Percentiles rank a stretch among this genome's conserved stretches.
phyloP scores from a whole-genome alignment of 2,888 invertebrate species.

The Phanerotoma sp. region DNA sequence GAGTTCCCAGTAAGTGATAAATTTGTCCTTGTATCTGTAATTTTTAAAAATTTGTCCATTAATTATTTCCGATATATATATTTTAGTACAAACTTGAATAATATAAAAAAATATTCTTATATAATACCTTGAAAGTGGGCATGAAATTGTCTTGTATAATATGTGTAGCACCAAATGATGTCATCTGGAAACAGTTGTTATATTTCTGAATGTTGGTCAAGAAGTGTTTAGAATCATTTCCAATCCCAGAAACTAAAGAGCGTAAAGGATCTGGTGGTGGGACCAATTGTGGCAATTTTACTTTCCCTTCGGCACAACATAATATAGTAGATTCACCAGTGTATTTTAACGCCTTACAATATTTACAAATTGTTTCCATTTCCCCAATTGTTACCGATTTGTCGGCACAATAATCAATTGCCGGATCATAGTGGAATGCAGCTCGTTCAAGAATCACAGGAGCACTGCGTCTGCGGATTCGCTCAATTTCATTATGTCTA shows the following conservation, averaged over 20 bases:
- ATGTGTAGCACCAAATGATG: slow-evolving; percentile 28
- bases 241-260: slow-evolving; percentile 9
- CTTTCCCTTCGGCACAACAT: slow-evolving; percentile 53
- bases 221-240: slow-evolving; percentile 27
- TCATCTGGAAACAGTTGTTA: slow-evolving; percentile 38
- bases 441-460: slow-evolving; percentile 7
- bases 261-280: slow-evolving; percentile 50
- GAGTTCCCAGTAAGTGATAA: slow-evolving; percentile 20
- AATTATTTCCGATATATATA: background rate
- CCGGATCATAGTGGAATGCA: slow-evolving; percentile 40
- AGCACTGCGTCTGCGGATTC: slow-evolving; percentile 9
- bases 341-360: slow-evolving; percentile 49
- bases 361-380: slow-evolving; percentile 45
- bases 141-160: slow-evolving; percentile 13
- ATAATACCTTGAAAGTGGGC: slow-evolving; percentile 20
- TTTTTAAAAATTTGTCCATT: background rate
- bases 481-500: slow-evolving; percentile 6
- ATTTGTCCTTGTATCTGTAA: slow-evolving; percentile 23
- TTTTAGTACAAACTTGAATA: background rate
- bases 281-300: slow-evolving; percentile 48
- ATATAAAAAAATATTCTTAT: background rate
- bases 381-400: slow-evolving; percentile 42
- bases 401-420: slow-evolving; percentile 41
- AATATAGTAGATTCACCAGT: slow-evolving; percentile 50
- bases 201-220: slow-evolving; percentile 29